These are phyloP conservation scores for Corythornis cristatus DNA, from an alignment of 2,113 vertebrate genomes.

Conservation along the genomic window DNA sequence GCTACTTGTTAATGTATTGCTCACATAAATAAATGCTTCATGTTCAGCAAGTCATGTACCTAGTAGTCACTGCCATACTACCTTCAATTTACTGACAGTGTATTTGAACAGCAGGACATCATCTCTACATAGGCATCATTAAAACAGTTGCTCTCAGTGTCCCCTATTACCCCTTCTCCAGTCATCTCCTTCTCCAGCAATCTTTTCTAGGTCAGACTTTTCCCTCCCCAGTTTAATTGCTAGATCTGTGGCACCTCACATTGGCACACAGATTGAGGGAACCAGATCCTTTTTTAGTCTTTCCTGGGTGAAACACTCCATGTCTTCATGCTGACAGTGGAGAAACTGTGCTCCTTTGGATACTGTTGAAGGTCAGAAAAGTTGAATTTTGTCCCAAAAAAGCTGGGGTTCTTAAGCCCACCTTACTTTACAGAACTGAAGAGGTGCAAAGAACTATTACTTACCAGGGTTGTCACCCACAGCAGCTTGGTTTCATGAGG, in stretches of 20 bases:
- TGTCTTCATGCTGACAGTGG: neutral
- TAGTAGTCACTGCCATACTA: neutral
- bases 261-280: neutral
- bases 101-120: neutral
- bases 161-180: neutral
- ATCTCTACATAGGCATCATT: neutral
- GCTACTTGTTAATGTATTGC: constrained; percentile 9
- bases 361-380: neutral
- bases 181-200: neutral
- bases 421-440: neutral
- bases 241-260: neutral
- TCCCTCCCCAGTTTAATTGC: neutral
- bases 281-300: neutral
- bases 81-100: neutral
- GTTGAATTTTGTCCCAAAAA: neutral
- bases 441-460: neutral
- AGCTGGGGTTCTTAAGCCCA: neutral
- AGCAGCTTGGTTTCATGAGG: neutral
- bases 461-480: neutral
- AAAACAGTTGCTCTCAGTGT: neutral
- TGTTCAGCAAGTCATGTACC: neutral
- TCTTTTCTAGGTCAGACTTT: neutral
- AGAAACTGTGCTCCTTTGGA: neutral
- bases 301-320: neutral
- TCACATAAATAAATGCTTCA: constrained; percentile 59